Base-by-base conservation (phyloP, 2,888 invertebrate genomes). In the Melanchra persicariae region DNA sequence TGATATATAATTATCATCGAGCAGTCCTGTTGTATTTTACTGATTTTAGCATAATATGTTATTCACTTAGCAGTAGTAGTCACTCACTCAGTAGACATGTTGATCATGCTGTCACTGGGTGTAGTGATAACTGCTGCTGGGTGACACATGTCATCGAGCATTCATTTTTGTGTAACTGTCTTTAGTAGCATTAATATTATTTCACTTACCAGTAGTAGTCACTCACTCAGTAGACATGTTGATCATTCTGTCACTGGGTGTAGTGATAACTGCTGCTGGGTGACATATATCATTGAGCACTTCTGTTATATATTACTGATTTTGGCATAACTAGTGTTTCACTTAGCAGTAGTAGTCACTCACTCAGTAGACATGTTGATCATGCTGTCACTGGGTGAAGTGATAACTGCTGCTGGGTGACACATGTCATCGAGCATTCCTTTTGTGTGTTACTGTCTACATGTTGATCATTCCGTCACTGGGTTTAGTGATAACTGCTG, bases 41-140 rank as follows among this genome's bases (percentile, higher is more conserved):
- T 47, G 24, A 0, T 6, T 15, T 24, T 15, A 0, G 9, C 5
- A 15, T 51, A 7, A 5, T 1, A 17, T 1, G n/a, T 10, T 7
- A 34, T 5, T 3, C 30, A 19, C 7, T 63, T 30, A 66, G 52
- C 19, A 49, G 30, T 0, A 77, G 63, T 67, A 9, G 19, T 64
- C 52, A 74, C 60, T 67, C 63, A 60, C 77, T 62, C 63, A 69
- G 66, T 49, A 63, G 75, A 70, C 68, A 74, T 43, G 43, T 43
- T 43, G 7, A 6, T 47, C 6, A 47, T 47, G n/a, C 7, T 47
- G 47, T 47, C 47, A n/a, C 47, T 47, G 47, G 47, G 47, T 47
- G 47, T 15, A 8, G 47, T 47, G 47, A 47, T n/a, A 1, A n/a
- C n/a, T 19, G n/a, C 43, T 17, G 17, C 43, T 43, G 15, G 17